Evolutionary conservation across 2,888 invertebrate species (phyloP).

Genomic region (Himalopsyche japonica): DNA sequence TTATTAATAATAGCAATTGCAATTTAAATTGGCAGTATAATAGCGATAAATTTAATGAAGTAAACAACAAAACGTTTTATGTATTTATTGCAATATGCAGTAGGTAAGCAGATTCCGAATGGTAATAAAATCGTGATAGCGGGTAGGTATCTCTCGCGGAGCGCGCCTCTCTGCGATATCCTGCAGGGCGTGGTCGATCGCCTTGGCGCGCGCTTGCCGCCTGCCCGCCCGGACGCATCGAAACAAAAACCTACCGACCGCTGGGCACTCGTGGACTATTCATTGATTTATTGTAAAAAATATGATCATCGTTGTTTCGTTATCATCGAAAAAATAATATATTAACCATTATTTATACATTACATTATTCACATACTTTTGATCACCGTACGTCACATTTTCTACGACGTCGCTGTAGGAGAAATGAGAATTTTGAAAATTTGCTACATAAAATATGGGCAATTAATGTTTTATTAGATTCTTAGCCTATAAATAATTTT

Average conservation of each 20-base stretch:
- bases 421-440: too few relatives aligned
- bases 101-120: background rate
- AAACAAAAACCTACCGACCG: background rate
- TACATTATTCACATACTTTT: too few relatives aligned
- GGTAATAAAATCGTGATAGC: background rate
- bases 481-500: too few relatives aligned
- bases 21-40: background rate
- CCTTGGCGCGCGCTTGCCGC: conserved; percentile 28
- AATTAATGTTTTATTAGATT: too few relatives aligned
- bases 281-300: too few relatives aligned
- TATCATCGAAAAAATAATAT: too few relatives aligned
- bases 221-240: conserved; percentile 5
- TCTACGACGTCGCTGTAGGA: too few relatives aligned
- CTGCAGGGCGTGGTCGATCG: conserved; percentile 40
- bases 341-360: too few relatives aligned
- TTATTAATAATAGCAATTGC: background rate
- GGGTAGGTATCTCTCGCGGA: background rate
- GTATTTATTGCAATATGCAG: background rate
- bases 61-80: background rate
- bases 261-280: too few relatives aligned
- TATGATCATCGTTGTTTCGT: too few relatives aligned
- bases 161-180: conserved; percentile 30
- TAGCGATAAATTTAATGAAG: background rate
- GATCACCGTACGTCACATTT: too few relatives aligned
- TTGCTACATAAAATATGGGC: too few relatives aligned